These are phyloP conservation scores for Trochalopteron elliotii DNA, from an alignment of 2,113 vertebrate genomes.

Conservation along the genomic window DNA sequence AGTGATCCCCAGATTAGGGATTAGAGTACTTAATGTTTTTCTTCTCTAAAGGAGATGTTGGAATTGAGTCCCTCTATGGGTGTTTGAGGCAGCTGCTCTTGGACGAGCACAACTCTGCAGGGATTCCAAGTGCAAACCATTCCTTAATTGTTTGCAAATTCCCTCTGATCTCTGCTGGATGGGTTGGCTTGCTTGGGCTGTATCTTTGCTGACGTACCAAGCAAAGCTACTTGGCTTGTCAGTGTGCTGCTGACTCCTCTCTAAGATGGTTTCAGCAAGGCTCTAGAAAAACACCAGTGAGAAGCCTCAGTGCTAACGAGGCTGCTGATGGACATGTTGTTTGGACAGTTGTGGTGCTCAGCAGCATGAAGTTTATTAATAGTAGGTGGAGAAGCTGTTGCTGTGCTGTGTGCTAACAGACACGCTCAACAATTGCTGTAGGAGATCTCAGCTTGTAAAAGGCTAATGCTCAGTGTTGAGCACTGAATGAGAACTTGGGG, in stretches of 20 bases:
- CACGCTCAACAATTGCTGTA: not conserved
- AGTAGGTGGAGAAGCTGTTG: conserved; percentile 32
- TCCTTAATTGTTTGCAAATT: conserved; percentile 59
- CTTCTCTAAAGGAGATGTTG: not conserved
- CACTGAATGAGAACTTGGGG: not conserved
- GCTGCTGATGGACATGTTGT: not conserved
- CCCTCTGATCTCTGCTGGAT: not conserved
- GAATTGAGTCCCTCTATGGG: not conserved
- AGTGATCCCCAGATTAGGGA: conserved; percentile 52
- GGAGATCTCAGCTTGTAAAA: not conserved
- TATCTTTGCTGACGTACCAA: conserved; percentile 1
- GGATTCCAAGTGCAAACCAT: conserved; percentile 20
- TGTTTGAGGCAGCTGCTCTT: not conserved
- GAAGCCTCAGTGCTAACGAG: not conserved
- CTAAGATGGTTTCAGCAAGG: not conserved
- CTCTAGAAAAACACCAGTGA: not conserved
- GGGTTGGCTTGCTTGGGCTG: not conserved
- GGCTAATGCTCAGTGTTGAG: not conserved
- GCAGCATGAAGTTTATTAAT: conserved; percentile 35
- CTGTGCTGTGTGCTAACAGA: not conserved
- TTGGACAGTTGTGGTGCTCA: conserved; percentile 31
- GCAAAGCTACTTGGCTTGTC: not conserved
- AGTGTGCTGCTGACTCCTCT: not conserved
- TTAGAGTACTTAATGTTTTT: conserved; percentile 40
- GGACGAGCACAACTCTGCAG: not conserved